Evolutionary conservation across 2,797 vertebrate genomes (phyloP), one percentile per base, ranked within the genome.

Genomic region (Protonibea diacanthus): DNA sequence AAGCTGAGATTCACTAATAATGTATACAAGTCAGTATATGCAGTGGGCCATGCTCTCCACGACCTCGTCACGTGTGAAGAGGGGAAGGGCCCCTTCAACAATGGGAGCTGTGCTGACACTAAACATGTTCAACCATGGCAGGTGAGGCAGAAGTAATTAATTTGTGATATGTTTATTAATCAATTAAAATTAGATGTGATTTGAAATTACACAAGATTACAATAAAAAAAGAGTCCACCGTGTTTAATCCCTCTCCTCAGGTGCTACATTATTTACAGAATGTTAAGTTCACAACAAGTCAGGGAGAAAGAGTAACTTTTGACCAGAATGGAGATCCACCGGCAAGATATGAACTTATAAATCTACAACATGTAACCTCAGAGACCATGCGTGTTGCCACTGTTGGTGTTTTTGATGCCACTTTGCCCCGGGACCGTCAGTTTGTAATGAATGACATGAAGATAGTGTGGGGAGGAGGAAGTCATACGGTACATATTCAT

Each of bases 1-100:
- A 92, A 96, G 66, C 82, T 96, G 52, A 93, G 95, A 64, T 93
- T 95, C 62, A 93, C 92, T 0, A 93, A 95, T 78, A 95, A 96
- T 48, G 93, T 96, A 6, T 95, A 93, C 71, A 94, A 96, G 80
- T 88, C 95, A 6, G 90, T 96, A 42, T 96, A 95, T 59, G 89
- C 94, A 49, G 89, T 96, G 63, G 95, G 94, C 49, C 78, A 95
- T 23, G 93, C 94, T 3, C 86, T 96, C n/a, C 87, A 96, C 64
- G 47, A 71, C 44, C 81, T 96, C 63, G 74, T 90, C 1, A 82
- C 42, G 20, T 96, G 95, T 72, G 21, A 91, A 45, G 77, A 86
- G 11, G 85, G 78, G 0, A 8, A 9, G 0, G 92, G 89, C 9
- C 90, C 89, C 6, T 93, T 93, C 58, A 15, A 25, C 18, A 88